These are phyloP conservation scores for Typhlichthys eigenmanni DNA, from an alignment of 2,797 vertebrate species.

Conservation along the genomic window DNA sequence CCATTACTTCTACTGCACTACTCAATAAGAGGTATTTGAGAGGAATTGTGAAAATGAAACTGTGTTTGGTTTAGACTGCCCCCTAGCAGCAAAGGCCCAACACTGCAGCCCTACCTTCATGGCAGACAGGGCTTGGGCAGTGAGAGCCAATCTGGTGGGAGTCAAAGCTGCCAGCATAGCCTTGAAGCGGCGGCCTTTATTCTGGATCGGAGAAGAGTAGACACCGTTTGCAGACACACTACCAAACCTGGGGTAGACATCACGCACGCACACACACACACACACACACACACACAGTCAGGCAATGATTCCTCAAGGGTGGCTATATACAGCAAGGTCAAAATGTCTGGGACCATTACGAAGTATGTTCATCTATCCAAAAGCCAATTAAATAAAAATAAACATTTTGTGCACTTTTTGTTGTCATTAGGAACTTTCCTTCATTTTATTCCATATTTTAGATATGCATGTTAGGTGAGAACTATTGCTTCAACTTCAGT, in stretches of 20 bases:
- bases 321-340: no score
- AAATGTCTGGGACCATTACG: no score
- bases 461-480: no score
- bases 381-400: no score
- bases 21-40: neutral
- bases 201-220: constrained; percentile 58
- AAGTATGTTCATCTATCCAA: no score
- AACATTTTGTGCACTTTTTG: no score
- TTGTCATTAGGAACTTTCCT: no score
- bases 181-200: constrained; percentile 56
- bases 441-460: no score
- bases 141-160: constrained; percentile 55
- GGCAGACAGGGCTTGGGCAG: constrained; percentile 59
- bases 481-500: no score
- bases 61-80: constrained; percentile 9
- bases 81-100: constrained; percentile 7
- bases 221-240: constrained; percentile 53
- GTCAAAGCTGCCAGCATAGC: constrained; percentile 60
- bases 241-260: constrained; percentile 54
- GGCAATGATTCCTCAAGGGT: no score
- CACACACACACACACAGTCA: neutral
- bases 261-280: neutral
- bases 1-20: no score
- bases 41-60: neutral
- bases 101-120: constrained; percentile 56